Percentiles rank a stretch among this genome's conserved stretches.
phyloP scores from a whole-genome alignment of 2,797 vertebrate genomes.

The Danio albolineatus region DNA sequence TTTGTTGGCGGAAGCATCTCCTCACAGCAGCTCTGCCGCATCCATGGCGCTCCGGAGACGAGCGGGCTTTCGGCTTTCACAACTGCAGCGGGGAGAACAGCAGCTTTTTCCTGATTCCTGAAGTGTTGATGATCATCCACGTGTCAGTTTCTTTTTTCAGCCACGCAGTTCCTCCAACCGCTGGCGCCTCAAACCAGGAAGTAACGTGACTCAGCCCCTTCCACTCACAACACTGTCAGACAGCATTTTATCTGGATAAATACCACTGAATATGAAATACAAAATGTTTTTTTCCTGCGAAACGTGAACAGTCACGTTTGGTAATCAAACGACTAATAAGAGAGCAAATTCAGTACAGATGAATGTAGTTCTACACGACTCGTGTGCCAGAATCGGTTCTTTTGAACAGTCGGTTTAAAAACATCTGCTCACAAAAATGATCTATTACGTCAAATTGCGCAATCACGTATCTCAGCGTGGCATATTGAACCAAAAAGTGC shows the following conservation, averaged over 20 bases:
- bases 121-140: constrained; percentile 78
- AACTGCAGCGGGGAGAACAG: constrained; percentile 23
- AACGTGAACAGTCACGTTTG: not conserved
- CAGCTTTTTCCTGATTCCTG: constrained; percentile 63
- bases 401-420: not conserved
- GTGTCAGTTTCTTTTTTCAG: constrained; percentile 78
- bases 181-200: constrained; percentile 76
- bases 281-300: not conserved
- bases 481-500: no score
- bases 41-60: not conserved
- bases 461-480: no score
- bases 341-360: not conserved
- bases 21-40: not conserved
- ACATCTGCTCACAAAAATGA: not conserved
- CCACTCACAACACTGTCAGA: constrained; percentile 36
- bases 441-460: not conserved
- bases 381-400: not conserved
- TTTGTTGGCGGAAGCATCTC: constrained; percentile 51
- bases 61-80: not conserved
- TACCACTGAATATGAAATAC: not conserved
- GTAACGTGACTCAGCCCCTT: constrained; percentile 66
- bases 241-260: not conserved
- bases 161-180: constrained; percentile 73
- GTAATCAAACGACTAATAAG: not conserved
- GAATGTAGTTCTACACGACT: not conserved